Conservation (phyloP, 92 coral and sea anemone genomes). For the Ricordea florida region DNA sequence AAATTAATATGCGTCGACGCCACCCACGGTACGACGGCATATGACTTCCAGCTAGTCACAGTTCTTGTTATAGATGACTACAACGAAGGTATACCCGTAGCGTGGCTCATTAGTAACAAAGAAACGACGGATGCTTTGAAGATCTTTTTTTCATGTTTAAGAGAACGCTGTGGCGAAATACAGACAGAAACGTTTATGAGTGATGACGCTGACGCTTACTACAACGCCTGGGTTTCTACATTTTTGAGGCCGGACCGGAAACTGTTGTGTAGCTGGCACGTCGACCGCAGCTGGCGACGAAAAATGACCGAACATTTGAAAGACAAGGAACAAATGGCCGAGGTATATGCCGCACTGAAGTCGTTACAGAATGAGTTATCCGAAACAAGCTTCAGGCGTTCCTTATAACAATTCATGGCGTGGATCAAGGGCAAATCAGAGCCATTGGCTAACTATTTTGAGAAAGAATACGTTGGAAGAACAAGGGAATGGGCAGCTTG, state of each 20-base stretch:
- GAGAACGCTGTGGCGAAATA: constrained; percentile 32
- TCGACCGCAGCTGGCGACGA: constrained; percentile 33
- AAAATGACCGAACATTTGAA: constrained; percentile 17
- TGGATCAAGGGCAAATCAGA: too few relatives aligned
- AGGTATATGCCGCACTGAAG: constrained; percentile 48
- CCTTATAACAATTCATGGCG: constrained; percentile 2
- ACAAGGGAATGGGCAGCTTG: constrained; percentile 44
- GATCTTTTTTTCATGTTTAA: constrained; percentile 32
- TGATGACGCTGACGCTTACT: constrained; percentile 30
- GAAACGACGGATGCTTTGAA: background rate
- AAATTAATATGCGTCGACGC: constrained; percentile 28
- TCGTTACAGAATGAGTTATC: background rate
- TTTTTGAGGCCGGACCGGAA: constrained; percentile 33
- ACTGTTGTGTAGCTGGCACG: constrained; percentile 55
- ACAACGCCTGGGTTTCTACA: constrained; percentile 44
- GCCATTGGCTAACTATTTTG: constrained; percentile 20
- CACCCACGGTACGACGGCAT: constrained; percentile 7
- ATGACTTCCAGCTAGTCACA: constrained; percentile 42
- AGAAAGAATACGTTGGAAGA: constrained; percentile 2
- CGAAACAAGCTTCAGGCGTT: constrained; percentile 24
- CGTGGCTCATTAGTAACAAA: constrained; percentile 38
- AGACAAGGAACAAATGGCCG: constrained; percentile 25
- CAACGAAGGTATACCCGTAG: constrained; percentile 55
- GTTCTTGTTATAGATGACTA: constrained; percentile 29
- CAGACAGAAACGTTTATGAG: constrained; percentile 26